These are phyloP conservation scores for Hippocampus comes DNA, from an alignment of 2,113 vertebrate species.

Conservation along the genomic window DNA sequence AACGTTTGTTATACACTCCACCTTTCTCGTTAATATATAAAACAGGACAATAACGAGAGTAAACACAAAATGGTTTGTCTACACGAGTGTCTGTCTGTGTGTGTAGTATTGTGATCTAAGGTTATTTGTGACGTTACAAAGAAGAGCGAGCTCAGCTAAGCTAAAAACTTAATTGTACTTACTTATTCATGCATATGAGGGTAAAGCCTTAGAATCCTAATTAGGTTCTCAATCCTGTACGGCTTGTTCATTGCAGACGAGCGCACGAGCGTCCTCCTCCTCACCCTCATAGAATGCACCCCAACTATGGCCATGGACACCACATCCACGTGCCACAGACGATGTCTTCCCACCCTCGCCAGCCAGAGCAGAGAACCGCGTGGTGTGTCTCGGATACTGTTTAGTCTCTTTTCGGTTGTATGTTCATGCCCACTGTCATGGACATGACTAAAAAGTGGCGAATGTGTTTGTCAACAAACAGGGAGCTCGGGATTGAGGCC, in stretches of 20 bases:
- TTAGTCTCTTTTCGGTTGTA: neutral
- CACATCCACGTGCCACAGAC: conserved; percentile 99
- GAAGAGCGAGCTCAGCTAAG: neutral
- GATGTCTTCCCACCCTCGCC: conserved; percentile 97
- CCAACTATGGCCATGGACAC: conserved; percentile 97
- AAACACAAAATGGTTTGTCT: neutral
- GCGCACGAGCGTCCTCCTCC: conserved; percentile 96
- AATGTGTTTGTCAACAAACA: conserved; percentile 66
- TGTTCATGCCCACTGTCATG: neutral
- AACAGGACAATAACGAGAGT: too few species aligned
- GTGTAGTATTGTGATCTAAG: neutral
- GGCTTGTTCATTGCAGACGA: conserved; percentile 69
- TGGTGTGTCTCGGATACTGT: conserved; percentile 78
- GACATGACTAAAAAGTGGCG: neutral
- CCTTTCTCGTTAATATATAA: too few species aligned
- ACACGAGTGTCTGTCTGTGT: neutral
- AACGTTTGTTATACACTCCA: too few species aligned
- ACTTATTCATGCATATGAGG: neutral
- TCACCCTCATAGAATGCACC: conserved; percentile 98
- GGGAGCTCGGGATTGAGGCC: conserved; percentile 96
- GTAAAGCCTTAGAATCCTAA: neutral
- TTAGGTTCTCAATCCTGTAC: neutral
- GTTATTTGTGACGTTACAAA: neutral
- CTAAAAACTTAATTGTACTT: neutral
- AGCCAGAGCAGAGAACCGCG: conserved; percentile 90